phyloP scores from a whole-genome alignment of 2,113 vertebrate genomes.

The Salminus brasiliensis region DNA sequence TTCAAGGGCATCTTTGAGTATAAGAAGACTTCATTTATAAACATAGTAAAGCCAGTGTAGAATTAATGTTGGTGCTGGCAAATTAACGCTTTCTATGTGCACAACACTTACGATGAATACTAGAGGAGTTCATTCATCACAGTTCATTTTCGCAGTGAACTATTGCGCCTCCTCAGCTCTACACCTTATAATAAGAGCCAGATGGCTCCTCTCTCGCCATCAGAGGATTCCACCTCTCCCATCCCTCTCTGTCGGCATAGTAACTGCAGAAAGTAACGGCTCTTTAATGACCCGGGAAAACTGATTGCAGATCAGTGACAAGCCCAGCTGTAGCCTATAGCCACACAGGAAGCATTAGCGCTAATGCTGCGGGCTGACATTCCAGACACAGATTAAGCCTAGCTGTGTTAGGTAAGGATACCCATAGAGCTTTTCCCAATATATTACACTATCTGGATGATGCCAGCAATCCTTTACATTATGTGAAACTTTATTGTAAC shows the following conservation, averaged over 20 bases:
- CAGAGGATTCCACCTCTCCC: slow-evolving; percentile 48
- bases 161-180: slow-evolving; percentile 41
- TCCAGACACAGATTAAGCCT: slow-evolving; percentile 21
- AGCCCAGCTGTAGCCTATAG: background rate
- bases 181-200: slow-evolving; percentile 65
- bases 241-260: slow-evolving; percentile 47
- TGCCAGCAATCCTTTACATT: too few species aligned
- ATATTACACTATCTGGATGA: too few species aligned
- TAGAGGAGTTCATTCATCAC: background rate
- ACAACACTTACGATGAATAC: slow-evolving; percentile 15
- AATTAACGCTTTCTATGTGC: background rate
- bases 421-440: background rate
- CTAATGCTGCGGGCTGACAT: background rate
- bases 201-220: slow-evolving; percentile 60
- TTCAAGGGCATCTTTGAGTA: too few species aligned
- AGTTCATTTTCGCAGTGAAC: slow-evolving; percentile 12
- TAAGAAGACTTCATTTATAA: too few species aligned
- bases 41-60: background rate
- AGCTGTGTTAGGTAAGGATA: background rate
- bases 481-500: too few species aligned
- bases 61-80: background rate
- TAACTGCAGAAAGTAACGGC: slow-evolving; percentile 47
- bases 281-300: slow-evolving; percentile 45
- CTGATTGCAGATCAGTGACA: slow-evolving; percentile 15
- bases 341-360: slow-evolving; percentile 16